Evolutionary conservation across 2,888 invertebrate genomes (phyloP).

Genomic region (Beris chalybata): DNA sequence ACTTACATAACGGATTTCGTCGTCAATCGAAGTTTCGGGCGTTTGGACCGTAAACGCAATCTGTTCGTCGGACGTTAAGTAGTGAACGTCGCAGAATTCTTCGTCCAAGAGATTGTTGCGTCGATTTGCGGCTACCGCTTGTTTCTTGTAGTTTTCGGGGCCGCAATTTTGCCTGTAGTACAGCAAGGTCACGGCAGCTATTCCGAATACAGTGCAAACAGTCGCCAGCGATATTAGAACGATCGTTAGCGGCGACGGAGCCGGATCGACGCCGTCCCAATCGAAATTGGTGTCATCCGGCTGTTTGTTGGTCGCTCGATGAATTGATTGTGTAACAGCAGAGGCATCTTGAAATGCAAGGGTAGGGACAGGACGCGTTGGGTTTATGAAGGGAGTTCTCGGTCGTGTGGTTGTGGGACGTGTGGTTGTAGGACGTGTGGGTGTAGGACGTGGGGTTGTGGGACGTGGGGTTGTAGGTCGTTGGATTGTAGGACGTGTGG

Average conservation of each 20-base stretch:
- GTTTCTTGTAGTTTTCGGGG: constrained; percentile 35
- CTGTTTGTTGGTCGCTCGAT: too few relatives aligned
- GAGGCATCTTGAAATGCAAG: too few relatives aligned
- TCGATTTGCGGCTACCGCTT: constrained; percentile 17
- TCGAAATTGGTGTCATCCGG: neutral
- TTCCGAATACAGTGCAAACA: neutral
- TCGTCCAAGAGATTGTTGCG: neutral
- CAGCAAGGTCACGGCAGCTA: neutral
- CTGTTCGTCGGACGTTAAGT: constrained; percentile 39
- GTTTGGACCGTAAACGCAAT: constrained; percentile 38
- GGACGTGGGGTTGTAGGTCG: neutral
- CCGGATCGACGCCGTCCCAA: neutral
- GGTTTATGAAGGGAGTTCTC: too few relatives aligned
- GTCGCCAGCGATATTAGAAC: neutral
- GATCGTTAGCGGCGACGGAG: neutral
- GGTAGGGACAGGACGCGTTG: too few relatives aligned
- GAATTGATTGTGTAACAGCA: too few relatives aligned
- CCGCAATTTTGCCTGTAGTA: constrained; percentile 31
- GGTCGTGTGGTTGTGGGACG: too few relatives aligned
- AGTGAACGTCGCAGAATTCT: constrained; percentile 40
- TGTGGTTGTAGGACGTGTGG: neutral
- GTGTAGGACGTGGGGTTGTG: neutral
- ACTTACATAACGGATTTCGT: too few relatives aligned
- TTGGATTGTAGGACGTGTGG: neutral
- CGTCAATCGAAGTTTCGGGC: neutral